phyloP scores from a whole-genome alignment of 2,888 invertebrate species.

The Odontomyia ornata region DNA sequence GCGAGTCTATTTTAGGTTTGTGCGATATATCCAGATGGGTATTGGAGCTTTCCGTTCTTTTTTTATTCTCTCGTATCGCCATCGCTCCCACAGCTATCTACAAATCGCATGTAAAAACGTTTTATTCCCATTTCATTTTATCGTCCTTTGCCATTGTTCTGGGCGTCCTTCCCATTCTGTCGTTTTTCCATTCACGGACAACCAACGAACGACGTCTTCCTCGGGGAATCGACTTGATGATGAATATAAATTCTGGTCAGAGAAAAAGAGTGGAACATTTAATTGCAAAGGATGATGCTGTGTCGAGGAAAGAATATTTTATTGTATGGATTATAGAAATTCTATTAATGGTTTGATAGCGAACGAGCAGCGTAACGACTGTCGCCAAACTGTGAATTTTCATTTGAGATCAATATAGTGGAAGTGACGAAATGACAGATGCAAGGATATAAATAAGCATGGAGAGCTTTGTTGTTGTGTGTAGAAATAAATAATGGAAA shows the following conservation, averaged over 20 bases:
- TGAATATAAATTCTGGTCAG: conserved; percentile 40
- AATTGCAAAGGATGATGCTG: conserved; percentile 37
- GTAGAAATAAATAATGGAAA: no score
- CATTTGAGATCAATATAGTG: no score
- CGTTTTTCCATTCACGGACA: conserved; percentile 9
- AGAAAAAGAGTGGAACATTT: conserved; percentile 25
- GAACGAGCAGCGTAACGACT: not conserved
- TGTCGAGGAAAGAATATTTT: conserved; percentile 30
- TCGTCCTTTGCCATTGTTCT: conserved; percentile 21
- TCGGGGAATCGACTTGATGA: conserved; percentile 35
- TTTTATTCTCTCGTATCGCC: not conserved
- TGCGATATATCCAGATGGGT: not conserved
- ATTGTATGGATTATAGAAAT: conserved; percentile 37
- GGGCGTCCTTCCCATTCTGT: not conserved
- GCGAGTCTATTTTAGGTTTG: conserved; percentile 11
- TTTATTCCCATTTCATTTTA: conserved; percentile 35
- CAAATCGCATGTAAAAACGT: conserved; percentile 35
- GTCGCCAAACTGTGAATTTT: no score
- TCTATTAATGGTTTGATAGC: conserved; percentile 12
- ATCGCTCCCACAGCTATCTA: not conserved
- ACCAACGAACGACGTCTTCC: not conserved
- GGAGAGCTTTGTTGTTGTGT: no score
- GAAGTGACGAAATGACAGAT: no score
- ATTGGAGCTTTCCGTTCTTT: not conserved
- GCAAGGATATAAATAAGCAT: no score